A percentile compares a stretch with the other conserved stretches of the same genome.
These are phyloP conservation scores for Myotis yumanensis DNA, from an alignment of 2,113 vertebrate genomes.

Conservation along the genomic window DNA sequence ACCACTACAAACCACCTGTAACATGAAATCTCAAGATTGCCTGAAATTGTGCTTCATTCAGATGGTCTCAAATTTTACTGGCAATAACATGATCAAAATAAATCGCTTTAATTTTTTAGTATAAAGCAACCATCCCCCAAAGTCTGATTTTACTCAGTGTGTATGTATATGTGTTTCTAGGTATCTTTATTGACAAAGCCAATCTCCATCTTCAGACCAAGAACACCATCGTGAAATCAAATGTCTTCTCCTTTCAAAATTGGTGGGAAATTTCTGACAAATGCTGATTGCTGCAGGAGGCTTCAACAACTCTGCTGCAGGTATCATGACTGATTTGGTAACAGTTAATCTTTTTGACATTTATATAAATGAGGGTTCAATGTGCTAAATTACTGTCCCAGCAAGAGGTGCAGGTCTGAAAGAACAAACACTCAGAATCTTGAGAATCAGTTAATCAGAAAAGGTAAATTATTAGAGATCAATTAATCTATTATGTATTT, in stretches of 20 bases:
- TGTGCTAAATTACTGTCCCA: constrained; percentile 6
- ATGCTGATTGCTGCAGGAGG: background rate
- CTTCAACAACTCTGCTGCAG: background rate
- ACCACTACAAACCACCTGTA: background rate
- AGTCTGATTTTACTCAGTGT: background rate
- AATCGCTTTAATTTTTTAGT: background rate
- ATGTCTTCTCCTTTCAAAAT: constrained; percentile 36
- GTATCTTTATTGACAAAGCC: background rate
- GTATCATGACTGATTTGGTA: constrained; percentile 35
- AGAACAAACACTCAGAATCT: rapidly evolving
- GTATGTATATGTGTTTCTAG: background rate
- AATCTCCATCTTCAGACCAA: constrained; percentile 3
- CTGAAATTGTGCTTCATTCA: background rate
- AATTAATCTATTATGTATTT: background rate
- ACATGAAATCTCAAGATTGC: background rate
- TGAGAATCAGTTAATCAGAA: constrained; percentile 13
- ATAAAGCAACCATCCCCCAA: background rate
- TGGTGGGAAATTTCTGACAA: background rate
- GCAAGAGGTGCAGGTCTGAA: constrained; percentile 29
- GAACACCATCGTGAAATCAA: constrained; percentile 6
- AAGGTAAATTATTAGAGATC: background rate
- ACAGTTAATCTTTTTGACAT: constrained; percentile 45
- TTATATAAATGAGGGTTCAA: constrained; percentile 43
- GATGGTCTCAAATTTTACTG: background rate
- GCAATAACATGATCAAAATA: background rate